phyloP scores from a whole-genome alignment of 2,888 invertebrate genomes.

The Ethmia dodecea region DNA sequence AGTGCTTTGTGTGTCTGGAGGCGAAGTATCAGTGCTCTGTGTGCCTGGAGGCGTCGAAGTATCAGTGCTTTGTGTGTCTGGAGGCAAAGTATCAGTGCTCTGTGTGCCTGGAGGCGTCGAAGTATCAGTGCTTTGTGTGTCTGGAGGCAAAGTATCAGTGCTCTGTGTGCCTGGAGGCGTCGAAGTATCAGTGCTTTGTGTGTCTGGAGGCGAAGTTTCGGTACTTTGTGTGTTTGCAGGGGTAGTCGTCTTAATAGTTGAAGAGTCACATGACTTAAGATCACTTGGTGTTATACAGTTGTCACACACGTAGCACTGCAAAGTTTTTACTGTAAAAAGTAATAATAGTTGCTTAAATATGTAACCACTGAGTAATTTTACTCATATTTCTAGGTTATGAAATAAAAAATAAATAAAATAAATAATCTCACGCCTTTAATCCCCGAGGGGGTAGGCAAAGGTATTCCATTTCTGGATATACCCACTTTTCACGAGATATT shows the following conservation, averaged over 20 bases:
- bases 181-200: constrained; percentile 7
- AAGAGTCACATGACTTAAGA: constrained; percentile 24
- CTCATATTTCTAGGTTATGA: too few species aligned
- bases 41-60: not conserved
- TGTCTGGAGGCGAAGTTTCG: constrained; percentile 1
- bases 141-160: too few species aligned
- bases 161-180: too few species aligned
- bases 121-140: too few species aligned
- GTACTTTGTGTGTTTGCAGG: not conserved
- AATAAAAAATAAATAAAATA: too few species aligned
- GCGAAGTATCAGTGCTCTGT: too few species aligned
- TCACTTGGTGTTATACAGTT: constrained; percentile 25
- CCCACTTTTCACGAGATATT: too few species aligned
- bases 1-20: too few species aligned
- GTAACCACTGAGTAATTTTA: too few species aligned
- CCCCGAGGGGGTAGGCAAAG: too few species aligned
- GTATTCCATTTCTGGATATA: too few species aligned
- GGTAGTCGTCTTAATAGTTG: constrained; percentile 12
- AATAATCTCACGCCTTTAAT: too few species aligned
- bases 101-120: not conserved
- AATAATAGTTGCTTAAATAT: not conserved
- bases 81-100: not conserved
- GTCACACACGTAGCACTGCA: constrained; percentile 34
- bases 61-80: not conserved
- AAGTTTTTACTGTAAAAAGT: constrained; percentile 29